Conservation (phyloP, 2,797 vertebrate species). For the Sebastolobus altivelis region DNA sequence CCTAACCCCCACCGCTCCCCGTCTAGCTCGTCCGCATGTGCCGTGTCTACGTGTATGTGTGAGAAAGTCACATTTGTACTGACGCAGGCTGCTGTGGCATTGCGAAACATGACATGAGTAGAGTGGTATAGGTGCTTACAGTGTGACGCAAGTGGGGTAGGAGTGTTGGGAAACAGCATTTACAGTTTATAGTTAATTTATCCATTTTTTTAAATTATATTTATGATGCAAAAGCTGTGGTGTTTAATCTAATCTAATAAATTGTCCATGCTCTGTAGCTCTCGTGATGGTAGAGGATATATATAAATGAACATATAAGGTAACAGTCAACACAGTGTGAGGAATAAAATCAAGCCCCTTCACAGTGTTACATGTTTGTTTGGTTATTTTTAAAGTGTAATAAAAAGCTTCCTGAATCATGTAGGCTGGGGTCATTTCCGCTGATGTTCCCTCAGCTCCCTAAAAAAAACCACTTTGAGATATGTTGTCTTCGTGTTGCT, state of each 20-base stretch:
- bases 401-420: constrained; percentile 27
- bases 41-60: constrained; percentile 23
- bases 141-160: constrained; percentile 4
- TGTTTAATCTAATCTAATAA: neutral
- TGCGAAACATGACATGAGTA: neutral
- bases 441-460: neutral
- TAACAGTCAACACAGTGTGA: neutral
- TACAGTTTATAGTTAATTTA: neutral
- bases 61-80: constrained; percentile 35
- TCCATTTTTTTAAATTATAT: neutral
- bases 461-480: constrained; percentile 32
- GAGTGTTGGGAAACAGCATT: neutral
- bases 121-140: neutral
- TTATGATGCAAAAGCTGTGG: neutral
- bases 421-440: constrained; percentile 17
- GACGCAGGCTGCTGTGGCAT: constrained; percentile 29
- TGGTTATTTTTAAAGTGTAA: constrained; percentile 12
- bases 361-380: constrained; percentile 16
- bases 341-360: neutral
- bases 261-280: neutral
- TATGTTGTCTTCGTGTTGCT: neutral
- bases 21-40: neutral
- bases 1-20: neutral
- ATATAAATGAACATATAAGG: constrained; percentile 1
- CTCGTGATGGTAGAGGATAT: neutral